These are phyloP conservation scores for Sisor rabdophorus DNA, from an alignment of 2,113 vertebrate genomes.

Conservation along the genomic window DNA sequence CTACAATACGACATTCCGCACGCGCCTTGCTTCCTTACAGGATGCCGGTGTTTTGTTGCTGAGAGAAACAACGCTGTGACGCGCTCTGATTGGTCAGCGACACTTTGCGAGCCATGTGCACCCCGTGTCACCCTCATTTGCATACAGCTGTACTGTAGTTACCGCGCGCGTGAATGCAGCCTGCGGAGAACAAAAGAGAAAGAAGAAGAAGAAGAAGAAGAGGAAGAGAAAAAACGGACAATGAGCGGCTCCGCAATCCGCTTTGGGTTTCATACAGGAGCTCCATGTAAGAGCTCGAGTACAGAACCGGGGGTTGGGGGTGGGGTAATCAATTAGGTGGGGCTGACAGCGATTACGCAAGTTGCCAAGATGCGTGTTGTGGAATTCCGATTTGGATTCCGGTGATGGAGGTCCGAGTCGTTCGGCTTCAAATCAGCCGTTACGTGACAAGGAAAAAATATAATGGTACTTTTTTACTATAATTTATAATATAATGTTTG, in stretches of 20 bases:
- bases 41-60: conserved; percentile 50
- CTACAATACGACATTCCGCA: background rate
- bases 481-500: too few species aligned
- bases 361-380: conserved; percentile 39
- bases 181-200: conserved; percentile 43
- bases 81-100: conserved; percentile 45
- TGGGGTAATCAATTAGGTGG: conserved; percentile 52
- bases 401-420: conserved; percentile 6
- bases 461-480: too few species aligned
- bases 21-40: background rate
- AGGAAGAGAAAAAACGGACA: conserved; percentile 37
- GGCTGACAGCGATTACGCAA: conserved; percentile 47
- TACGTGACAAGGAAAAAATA: background rate
- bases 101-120: conserved; percentile 50
- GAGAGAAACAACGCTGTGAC: conserved; percentile 27
- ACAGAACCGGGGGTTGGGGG: conserved; percentile 22
- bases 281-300: conserved; percentile 40
- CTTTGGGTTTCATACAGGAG: conserved; percentile 37
- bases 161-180: conserved; percentile 41
- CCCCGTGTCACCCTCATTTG: conserved; percentile 47
- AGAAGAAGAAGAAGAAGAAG: conserved; percentile 43
- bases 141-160: conserved; percentile 58
- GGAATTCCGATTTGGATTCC: conserved; percentile 50
- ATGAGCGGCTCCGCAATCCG: conserved; percentile 36
- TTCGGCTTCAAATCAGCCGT: background rate